Evolutionary conservation across 2,888 invertebrate species (phyloP).

Genomic region (Axea sp.): DNA sequence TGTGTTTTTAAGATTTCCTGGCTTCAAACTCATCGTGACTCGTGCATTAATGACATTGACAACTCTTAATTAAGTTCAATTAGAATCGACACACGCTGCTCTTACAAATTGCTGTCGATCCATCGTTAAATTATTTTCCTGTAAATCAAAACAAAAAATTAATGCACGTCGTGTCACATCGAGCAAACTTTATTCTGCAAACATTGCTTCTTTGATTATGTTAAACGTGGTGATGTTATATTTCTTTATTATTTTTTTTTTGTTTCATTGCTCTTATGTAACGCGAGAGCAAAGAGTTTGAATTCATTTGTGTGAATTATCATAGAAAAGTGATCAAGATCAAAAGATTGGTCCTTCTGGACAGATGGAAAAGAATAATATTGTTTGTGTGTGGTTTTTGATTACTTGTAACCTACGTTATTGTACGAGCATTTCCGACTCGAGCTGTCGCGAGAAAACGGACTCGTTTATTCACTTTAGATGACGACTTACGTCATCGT

Average conservation of each 20-base stretch:
- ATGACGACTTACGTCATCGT: slow-evolving; percentile 65
- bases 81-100: not conserved
- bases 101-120: not conserved
- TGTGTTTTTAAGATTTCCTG: not conserved
- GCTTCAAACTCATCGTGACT: not conserved
- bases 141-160: not conserved
- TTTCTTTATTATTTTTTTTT: not conserved
- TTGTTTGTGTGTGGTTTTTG: slow-evolving; percentile 5
- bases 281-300: not conserved
- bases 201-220: too few relatives aligned
- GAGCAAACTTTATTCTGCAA: too few relatives aligned
- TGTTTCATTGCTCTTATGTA: not conserved
- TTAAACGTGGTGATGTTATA: too few relatives aligned
- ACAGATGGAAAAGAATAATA: slow-evolving; percentile 6
- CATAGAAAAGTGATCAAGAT: not conserved
- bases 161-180: too few relatives aligned
- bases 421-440: slow-evolving; percentile 23
- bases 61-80: not conserved
- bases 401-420: slow-evolving; percentile 11
- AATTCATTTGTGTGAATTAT: not conserved
- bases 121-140: not conserved
- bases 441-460: slow-evolving; percentile 50
- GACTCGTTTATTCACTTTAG: slow-evolving; percentile 67
- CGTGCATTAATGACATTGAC: not conserved
- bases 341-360: not conserved